Conservation (phyloP, 35 echinoderm and acorn worm genomes). For the Holothuria glaberrima region DNA sequence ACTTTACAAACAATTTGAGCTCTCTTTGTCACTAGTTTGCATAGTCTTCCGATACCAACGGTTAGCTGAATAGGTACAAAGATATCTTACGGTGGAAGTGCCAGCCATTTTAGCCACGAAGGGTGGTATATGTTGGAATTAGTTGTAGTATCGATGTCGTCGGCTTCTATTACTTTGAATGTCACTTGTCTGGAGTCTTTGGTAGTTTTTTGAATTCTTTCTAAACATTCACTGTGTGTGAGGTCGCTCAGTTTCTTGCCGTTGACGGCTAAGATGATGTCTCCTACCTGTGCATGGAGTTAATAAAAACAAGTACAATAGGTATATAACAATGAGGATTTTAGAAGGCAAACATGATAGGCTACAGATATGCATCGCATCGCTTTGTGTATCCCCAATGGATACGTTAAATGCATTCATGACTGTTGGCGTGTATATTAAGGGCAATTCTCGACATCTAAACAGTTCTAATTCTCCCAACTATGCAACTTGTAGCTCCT, state of each 20-base stretch:
- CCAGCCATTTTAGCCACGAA: conserved; percentile 37
- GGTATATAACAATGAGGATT: too few relatives aligned
- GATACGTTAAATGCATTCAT: too few relatives aligned
- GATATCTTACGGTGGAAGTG: conserved; percentile 17
- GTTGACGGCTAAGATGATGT: conserved; percentile 10
- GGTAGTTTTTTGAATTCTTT: not conserved
- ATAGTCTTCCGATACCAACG: too few relatives aligned
- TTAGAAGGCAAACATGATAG: too few relatives aligned
- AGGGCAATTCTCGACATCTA: too few relatives aligned
- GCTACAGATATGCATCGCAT: too few relatives aligned
- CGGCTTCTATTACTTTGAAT: conserved; percentile 31
- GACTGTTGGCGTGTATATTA: too few relatives aligned
- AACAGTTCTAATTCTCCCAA: too few relatives aligned
- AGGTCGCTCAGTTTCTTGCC: not conserved
- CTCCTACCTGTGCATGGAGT: not conserved
- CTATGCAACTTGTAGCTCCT: too few relatives aligned
- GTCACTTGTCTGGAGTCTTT: conserved; percentile 13
- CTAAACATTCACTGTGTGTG: conserved; percentile 1
- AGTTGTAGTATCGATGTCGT: conserved; percentile 11
- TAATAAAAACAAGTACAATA: not conserved
- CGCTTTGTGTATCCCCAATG: too few relatives aligned
- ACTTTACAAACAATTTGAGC: not conserved
- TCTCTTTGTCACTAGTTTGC: not conserved
- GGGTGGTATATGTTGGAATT: not conserved
- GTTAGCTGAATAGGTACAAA: not conserved